A percentile compares a stretch with the other conserved stretches of the same genome.
phyloP scores from a whole-genome alignment of 2,888 invertebrate genomes.

The Ichneumoninae sp. region DNA sequence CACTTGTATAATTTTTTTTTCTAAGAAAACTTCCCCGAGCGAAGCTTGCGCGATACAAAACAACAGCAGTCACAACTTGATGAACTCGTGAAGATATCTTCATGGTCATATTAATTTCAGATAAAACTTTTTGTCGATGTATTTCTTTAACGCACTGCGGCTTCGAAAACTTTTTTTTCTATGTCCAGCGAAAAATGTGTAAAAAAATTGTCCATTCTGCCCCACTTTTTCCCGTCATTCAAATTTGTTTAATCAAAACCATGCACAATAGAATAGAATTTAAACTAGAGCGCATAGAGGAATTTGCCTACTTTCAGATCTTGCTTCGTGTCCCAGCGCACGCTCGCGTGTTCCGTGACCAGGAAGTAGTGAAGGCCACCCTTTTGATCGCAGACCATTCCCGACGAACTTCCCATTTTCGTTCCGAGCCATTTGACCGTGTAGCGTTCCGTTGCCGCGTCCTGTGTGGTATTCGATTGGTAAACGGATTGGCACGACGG shows the following conservation, averaged over 20 bases:
- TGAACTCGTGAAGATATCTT: too few species aligned
- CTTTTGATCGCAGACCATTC: constrained; percentile 82
- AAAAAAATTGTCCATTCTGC: background rate
- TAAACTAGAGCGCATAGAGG: constrained; percentile 15
- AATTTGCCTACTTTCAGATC: constrained; percentile 73
- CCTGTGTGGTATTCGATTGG: constrained; percentile 29
- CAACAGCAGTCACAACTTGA: too few species aligned
- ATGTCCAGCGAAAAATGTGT: too few species aligned
- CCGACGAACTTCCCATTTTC: constrained; percentile 84
- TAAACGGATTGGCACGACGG: background rate
- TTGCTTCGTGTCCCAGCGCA: constrained; percentile 84
- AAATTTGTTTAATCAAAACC: background rate
- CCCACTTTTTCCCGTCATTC: background rate
- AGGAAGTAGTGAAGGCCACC: constrained; percentile 85
- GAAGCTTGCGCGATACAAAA: too few species aligned
- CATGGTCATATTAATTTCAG: too few species aligned
- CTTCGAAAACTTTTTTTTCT: too few species aligned
- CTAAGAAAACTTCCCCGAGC: too few species aligned
- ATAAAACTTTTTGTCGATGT: too few species aligned
- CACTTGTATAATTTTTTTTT: too few species aligned
- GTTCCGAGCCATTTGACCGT: constrained; percentile 80
- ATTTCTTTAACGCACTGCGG: too few species aligned
- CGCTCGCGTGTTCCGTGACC: constrained; percentile 83
- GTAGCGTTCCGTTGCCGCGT: constrained; percentile 53
- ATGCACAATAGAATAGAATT: constrained; percentile 9